Percentiles rank a stretch among this genome's conserved stretches.
Evolutionary conservation across 2,888 invertebrate species (phyloP).

Genomic region (Leptopilina syphax): DNA sequence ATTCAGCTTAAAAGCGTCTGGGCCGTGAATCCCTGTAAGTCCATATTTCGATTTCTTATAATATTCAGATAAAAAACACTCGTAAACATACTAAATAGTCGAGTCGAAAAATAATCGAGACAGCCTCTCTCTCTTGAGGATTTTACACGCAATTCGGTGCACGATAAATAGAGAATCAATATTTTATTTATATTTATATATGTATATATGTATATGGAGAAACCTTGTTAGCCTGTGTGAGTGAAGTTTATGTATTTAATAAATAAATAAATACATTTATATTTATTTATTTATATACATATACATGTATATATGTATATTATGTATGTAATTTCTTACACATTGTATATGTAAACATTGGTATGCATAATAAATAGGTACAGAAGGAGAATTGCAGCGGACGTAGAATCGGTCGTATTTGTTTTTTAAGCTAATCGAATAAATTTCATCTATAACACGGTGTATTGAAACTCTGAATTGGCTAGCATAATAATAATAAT

Average conservation of each 20-base stretch:
- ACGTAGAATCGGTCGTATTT: conserved; percentile 49
- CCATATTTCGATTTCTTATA: conserved; percentile 56
- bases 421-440: conserved; percentile 53
- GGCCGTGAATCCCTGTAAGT: conserved; percentile 47
- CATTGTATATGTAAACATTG: neutral
- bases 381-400: conserved; percentile 37
- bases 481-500: conserved; percentile 55
- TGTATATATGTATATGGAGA: conserved; percentile 3
- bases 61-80: conserved; percentile 69
- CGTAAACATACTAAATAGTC: conserved; percentile 69
- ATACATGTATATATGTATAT: too few relatives aligned
- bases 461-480: conserved; percentile 60
- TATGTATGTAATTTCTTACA: conserved; percentile 2
- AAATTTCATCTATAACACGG: conserved; percentile 60
- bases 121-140: conserved; percentile 58
- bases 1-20: conserved; percentile 11
- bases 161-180: conserved; percentile 33
- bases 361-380: conserved; percentile 25
- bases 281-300: neutral
- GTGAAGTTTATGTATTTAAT: neutral
- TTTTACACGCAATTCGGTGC: conserved; percentile 50
- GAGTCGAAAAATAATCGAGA: conserved; percentile 72
- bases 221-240: conserved; percentile 36
- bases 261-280: neutral
- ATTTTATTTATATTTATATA: neutral